A percentile compares a stretch with the other conserved stretches of the same genome.
Conservation (phyloP, 2,888 invertebrate species). For the Ctena decussata region DNA sequence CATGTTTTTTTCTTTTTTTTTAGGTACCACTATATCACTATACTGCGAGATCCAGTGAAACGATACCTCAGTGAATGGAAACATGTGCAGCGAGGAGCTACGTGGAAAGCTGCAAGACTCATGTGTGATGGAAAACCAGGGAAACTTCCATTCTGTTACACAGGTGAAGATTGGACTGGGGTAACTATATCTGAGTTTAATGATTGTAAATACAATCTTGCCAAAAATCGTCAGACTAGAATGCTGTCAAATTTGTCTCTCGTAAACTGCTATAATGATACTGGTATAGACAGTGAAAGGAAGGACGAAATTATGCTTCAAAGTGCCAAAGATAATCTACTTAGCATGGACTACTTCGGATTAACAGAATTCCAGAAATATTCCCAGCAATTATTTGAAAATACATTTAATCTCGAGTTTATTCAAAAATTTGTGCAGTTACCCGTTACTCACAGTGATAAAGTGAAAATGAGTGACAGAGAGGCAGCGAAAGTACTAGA, state of each 20-base stretch:
- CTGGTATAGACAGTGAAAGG: constrained; percentile 69
- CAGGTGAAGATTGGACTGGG: constrained; percentile 90
- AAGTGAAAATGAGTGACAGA: constrained; percentile 92
- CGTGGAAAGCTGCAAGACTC: constrained; percentile 94
- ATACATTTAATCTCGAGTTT: constrained; percentile 83
- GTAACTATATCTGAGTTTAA: constrained; percentile 97
- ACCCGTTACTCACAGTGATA: constrained; percentile 95
- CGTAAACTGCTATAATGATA: constrained; percentile 96
- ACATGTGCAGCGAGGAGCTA: constrained; percentile 98
- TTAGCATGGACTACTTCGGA: constrained; percentile 98
- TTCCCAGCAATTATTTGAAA: constrained; percentile 86
- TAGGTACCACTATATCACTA: constrained; percentile 98
- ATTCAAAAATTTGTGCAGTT: constrained; percentile 92
- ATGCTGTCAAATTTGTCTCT: constrained; percentile 98
- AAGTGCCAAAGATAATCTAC: constrained; percentile 98
- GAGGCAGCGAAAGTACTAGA: constrained; percentile 93
- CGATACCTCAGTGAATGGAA: constrained; percentile 98
- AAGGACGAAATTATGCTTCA: constrained; percentile 92
- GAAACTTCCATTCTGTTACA: constrained; percentile 90
- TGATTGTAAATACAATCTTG: constrained; percentile 96
- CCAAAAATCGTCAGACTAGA: constrained; percentile 97
- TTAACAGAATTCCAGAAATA: constrained; percentile 96
- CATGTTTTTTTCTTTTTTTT: constrained; percentile 60
- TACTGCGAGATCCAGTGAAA: constrained; percentile 97
- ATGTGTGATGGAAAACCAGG: constrained; percentile 91